These are phyloP conservation scores for Spermophilus dauricus DNA, from an alignment of 2,113 vertebrate species.

Conservation along the genomic window DNA sequence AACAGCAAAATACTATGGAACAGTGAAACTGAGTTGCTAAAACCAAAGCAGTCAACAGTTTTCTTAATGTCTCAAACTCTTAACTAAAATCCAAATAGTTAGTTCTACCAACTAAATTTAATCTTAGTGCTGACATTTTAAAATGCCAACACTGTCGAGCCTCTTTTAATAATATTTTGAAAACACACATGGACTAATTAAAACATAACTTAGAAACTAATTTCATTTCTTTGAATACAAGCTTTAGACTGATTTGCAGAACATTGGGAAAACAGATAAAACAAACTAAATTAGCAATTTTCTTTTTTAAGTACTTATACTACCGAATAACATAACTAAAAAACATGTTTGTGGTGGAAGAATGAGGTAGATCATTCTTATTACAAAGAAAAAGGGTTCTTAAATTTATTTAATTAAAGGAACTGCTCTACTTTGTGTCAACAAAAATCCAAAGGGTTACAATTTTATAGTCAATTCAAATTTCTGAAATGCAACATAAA, in stretches of 20 bases:
- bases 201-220: conserved; percentile 31
- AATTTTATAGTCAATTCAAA: background rate
- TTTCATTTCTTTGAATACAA: conserved; percentile 46
- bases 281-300: background rate
- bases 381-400: background rate
- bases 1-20: background rate
- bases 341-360: background rate
- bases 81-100: conserved; percentile 34
- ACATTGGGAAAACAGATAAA: background rate
- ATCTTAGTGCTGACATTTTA: conserved; percentile 21
- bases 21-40: conserved; percentile 23
- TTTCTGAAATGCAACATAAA: background rate
- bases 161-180: conserved; percentile 40
- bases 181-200: conserved; percentile 57
- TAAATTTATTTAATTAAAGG: background rate
- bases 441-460: background rate
- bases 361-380: background rate
- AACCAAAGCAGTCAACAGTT: background rate
- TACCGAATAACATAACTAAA: conserved; percentile 33
- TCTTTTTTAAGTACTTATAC: conserved; percentile 38
- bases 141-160: conserved; percentile 25
- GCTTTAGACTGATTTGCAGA: background rate
- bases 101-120: conserved; percentile 56
- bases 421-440: background rate
- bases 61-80: background rate